These are phyloP conservation scores for Drosophila funebris DNA, from an alignment of 1,140 invertebrate species.

Conservation along the genomic window DNA sequence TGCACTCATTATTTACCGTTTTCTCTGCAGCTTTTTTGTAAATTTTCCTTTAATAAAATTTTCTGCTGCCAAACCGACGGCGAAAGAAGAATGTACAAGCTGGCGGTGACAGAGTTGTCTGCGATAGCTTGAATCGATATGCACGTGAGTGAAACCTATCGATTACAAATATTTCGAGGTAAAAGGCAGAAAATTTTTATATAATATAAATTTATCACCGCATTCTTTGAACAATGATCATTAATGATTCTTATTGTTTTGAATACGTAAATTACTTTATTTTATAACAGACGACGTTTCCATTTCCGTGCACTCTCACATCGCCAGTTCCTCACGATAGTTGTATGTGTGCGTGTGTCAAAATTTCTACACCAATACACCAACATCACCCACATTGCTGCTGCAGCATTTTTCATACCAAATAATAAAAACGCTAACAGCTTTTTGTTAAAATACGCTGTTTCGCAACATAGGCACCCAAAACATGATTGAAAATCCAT, in stretches of 20 bases:
- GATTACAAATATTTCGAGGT: background rate
- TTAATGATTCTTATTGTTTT: background rate
- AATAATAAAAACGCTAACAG: conserved; percentile 30
- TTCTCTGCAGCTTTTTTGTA: conserved; percentile 29
- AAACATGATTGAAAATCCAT: conserved; percentile 43
- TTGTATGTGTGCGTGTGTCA: conserved; percentile 41
- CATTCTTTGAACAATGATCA: background rate
- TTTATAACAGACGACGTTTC: background rate
- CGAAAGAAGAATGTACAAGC: conserved; percentile 61
- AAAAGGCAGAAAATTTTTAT: conserved; percentile 1
- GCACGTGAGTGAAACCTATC: conserved; percentile 15
- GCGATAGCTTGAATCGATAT: conserved; percentile 31
- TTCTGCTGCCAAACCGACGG: conserved; percentile 70
- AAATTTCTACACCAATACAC: conserved; percentile 56
- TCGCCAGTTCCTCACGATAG: conserved; percentile 39
- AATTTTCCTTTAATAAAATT: conserved; percentile 63
- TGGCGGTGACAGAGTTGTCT: conserved; percentile 39
- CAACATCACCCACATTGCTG: conserved; percentile 52
- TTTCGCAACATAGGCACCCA: background rate
- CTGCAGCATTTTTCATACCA: conserved; percentile 28
- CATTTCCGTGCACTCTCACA: background rate
- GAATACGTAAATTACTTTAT: background rate
- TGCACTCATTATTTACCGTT: conserved; percentile 63
- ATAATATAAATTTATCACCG: conserved; percentile 1
- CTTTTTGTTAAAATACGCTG: conserved; percentile 13